Evolutionary conservation across 1,140 invertebrate species (phyloP).

Genomic region (Delia radicum): DNA sequence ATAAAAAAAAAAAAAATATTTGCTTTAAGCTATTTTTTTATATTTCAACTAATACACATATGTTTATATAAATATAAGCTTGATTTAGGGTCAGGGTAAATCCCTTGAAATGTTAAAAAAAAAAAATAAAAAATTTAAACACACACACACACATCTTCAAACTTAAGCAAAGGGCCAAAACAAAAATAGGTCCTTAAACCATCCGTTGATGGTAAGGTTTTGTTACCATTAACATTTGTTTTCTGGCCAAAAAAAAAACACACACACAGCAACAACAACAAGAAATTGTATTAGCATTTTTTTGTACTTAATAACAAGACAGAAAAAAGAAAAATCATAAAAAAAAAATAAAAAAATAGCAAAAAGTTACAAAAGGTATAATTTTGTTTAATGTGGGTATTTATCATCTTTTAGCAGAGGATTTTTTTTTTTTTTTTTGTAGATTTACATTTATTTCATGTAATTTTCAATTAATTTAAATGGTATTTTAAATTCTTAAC

Average conservation of each 20-base stretch:
- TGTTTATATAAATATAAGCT: constrained; percentile 14
- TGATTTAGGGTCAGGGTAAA: constrained; percentile 23
- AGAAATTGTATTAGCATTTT: not conserved
- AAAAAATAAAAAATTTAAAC: not conserved
- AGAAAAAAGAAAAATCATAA: too few relatives aligned
- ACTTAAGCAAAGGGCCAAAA: not conserved
- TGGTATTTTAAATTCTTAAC: constrained; percentile 7
- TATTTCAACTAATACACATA: not conserved
- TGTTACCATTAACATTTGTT: not conserved
- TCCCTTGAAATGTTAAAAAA: not conserved
- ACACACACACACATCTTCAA: not conserved
- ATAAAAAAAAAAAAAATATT: not conserved
- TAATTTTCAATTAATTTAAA: constrained; percentile 25
- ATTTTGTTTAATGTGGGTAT: constrained; percentile 55
- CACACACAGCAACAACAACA: not conserved
- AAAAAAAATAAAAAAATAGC: not conserved
- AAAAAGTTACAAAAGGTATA: constrained; percentile 38
- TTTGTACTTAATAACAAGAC: not conserved
- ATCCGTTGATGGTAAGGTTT: not conserved
- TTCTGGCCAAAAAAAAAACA: constrained; percentile 1
- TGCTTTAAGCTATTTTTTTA: constrained; percentile 9
- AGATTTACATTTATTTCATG: not conserved
- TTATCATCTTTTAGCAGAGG: constrained; percentile 35
- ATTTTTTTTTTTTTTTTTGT: not conserved
- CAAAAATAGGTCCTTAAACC: not conserved